Evolutionary conservation across 2,113 vertebrate species (phyloP), one percentile per base, ranked within the genome.

Genomic region (Cyanoderma ruficeps): DNA sequence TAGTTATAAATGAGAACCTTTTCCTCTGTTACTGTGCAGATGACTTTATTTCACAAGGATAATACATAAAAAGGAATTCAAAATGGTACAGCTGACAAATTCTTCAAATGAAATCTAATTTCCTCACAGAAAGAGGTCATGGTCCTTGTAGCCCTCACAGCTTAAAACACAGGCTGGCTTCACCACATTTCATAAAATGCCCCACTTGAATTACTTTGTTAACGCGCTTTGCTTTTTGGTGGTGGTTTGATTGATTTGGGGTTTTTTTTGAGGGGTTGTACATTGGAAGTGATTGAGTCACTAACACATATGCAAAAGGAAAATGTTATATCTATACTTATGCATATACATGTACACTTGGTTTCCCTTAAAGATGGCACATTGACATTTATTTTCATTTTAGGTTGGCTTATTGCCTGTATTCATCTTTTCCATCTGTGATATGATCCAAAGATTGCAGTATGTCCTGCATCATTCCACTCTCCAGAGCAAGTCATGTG

Each of bases 311-410:
- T 70, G 68, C 35, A 75, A 59, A 35, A 59, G 35, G 18, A 13
- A 95, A 88, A 77, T 68, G 46, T 78, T 67, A 23, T n/a, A 52
- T 82, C 84, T 79, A 49, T 52, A 53, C 41, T 93, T 28, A 84
- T 91, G 44, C 42, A 85, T 79, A 86, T 74, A 46, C 53, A 67
- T 90, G 16, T 33, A n/a, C 47, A 21, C 14, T 96, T 82, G 15
- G 25, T 63, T 91, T 91, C 64, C 24, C 42, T 52, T 47, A 57
- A 75, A 89, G 33, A 22, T 77, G 59, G 46, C 70, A 83, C 60
- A 61, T 37, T 41, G 77, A 50, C 69, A 74, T 95, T 86, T 87
- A 64, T 87, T 96, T 95, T 67, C 42, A 31, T 80, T 96, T 92
- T 82, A 63, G 11, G 22, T 46, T 76, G 42, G 19, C 6, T 90